Base-by-base conservation (phyloP, 2,797 vertebrate genomes). In the Pangasius djambal region DNA sequence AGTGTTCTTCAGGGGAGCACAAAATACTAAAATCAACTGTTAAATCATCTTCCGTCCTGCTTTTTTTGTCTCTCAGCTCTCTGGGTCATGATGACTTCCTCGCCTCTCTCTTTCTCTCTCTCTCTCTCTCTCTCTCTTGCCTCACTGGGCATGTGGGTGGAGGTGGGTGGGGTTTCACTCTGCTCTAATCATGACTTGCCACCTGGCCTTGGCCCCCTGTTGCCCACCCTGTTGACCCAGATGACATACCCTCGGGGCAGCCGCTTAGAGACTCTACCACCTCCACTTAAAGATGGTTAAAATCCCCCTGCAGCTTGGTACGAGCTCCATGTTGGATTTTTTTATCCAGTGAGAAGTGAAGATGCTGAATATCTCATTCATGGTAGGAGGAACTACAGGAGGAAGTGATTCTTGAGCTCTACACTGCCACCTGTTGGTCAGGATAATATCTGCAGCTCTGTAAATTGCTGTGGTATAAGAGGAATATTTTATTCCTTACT, bases 141-240 rank as follows among this genome's bases (percentile, higher is more conserved):
- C 48, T 44, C 10, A 13, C 55, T 86, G 25, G 2, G 22, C 52
- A 20, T 59, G 9, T 88, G 91, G 88, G 88, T 88, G 86, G 81
- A 44, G 72, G 63, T 74, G 91, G 40, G 88, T 85, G 75, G 61
- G 48, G 84, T 87, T 72, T 78, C 52, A n/a, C 77, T 65, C n/a
- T 34, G 9, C 31, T 87, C 48, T 91, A 92, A 90, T 90, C 89
- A 88, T 40, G 57, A 67, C 37, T 20, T 69, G 65, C 40, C 89
- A 92, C 78, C 87, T 87, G 82, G 72, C 25, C 70, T 34, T 55
- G 50, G n/a, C 55, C 18, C 67, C 18, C n/a, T 40, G 18, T 55
- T 31, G 8, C n/a, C 55, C 55, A 82, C 31, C 2, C 55, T 61
- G 74, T 77, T 81, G 55, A 59, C 78, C 55, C 16, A 25, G 67